phyloP scores from a whole-genome alignment of 2,797 vertebrate genomes.

The Alfaro cultratus region DNA sequence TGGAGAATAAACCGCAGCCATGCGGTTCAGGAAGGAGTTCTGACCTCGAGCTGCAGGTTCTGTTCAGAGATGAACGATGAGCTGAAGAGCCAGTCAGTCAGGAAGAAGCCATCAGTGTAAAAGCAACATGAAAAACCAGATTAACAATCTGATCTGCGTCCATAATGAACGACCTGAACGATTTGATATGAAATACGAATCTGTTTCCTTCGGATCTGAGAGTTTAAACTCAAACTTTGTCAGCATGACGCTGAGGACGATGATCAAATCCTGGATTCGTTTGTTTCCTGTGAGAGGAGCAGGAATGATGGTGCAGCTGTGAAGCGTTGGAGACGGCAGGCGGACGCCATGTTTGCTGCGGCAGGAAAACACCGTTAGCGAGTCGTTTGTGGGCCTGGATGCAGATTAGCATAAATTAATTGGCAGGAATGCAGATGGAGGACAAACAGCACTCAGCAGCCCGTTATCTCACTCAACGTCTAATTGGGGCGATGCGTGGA shows the following conservation, averaged over 20 bases:
- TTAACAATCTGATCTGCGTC: no score
- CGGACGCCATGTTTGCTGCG: slow-evolving; percentile 10
- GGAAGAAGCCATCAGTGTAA: not conserved
- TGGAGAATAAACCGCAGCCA: no score
- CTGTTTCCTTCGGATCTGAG: not conserved
- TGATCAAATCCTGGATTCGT: not conserved
- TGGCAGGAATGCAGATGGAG: slow-evolving; percentile 47
- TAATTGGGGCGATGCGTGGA: slow-evolving; percentile 46
- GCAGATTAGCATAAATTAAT: slow-evolving; percentile 67
- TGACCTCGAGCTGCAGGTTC: not conserved
- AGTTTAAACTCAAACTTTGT: not conserved
- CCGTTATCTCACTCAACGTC: slow-evolving; percentile 51
- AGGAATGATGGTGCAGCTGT: not conserved
- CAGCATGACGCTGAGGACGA: not conserved
- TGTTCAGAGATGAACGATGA: not conserved
- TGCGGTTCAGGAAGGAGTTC: not conserved
- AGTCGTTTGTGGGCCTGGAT: slow-evolving; percentile 18
- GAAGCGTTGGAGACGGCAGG: slow-evolving; percentile 8
- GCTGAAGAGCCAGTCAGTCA: not conserved
- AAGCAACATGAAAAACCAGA: not conserved
- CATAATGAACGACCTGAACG: no score
- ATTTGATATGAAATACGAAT: not conserved
- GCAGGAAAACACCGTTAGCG: slow-evolving; percentile 10
- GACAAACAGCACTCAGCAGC: slow-evolving; percentile 29
- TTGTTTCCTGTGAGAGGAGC: not conserved